These are phyloP conservation scores for Meteorus cinctellus DNA, from an alignment of 2,888 invertebrate genomes.

Conservation along the genomic window DNA sequence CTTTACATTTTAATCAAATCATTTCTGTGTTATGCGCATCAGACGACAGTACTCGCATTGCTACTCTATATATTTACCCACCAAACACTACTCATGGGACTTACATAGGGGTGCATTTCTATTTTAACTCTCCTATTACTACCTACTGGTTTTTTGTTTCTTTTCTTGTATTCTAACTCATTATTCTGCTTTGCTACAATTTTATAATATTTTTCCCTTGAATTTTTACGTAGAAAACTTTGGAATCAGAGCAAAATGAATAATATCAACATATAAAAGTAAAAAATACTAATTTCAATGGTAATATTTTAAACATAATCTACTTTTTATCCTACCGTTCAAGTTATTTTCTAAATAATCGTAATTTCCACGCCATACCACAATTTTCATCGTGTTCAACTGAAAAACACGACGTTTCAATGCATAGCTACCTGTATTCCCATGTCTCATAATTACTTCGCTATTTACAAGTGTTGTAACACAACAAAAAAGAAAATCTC, in stretches of 20 bases:
- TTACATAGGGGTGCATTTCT: slow-evolving; percentile 64
- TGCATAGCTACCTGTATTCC: neutral
- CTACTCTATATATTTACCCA: slow-evolving; percentile 33
- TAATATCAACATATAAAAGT: no score
- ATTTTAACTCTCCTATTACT: slow-evolving; percentile 22
- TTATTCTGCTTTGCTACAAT: no score
- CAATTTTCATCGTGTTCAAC: neutral
- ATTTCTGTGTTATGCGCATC: slow-evolving; percentile 71
- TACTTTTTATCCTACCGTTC: no score
- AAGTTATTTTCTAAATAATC: no score
- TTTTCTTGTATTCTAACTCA: neutral
- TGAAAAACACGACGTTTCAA: neutral
- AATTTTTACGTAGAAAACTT: no score
- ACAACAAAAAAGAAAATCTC: neutral
- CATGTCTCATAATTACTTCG: slow-evolving; percentile 51
- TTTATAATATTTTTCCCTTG: no score
- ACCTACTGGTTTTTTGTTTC: slow-evolving; percentile 35
- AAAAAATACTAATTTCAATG: no score
- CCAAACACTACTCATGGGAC: slow-evolving; percentile 64
- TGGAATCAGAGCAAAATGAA: no score
- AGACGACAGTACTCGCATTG: slow-evolving; percentile 47
- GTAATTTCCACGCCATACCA: no score
- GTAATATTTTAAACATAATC: no score
- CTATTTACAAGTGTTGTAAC: slow-evolving; percentile 46
- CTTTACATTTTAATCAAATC: slow-evolving; percentile 74